phyloP scores from a whole-genome alignment of 2,797 vertebrate genomes.

The Gymnothorax reevesii region DNA sequence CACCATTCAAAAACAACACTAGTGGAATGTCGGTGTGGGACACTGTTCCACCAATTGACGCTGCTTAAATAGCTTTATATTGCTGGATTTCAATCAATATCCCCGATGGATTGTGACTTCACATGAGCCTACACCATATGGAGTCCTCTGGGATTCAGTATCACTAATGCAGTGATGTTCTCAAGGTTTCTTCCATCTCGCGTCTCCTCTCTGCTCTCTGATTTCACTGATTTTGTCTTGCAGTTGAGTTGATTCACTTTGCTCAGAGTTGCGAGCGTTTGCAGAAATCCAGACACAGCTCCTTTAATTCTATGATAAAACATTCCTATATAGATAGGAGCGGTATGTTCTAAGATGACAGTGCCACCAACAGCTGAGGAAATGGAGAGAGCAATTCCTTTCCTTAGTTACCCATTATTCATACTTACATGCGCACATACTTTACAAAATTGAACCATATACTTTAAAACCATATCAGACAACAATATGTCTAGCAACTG shows the following conservation, averaged over 20 bases:
- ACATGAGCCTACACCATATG: conserved; percentile 3
- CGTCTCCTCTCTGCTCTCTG: not conserved
- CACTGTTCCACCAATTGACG: no score
- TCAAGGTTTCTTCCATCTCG: not conserved
- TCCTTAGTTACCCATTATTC: no score
- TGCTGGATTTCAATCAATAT: conserved; percentile 18
- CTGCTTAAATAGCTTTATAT: not conserved
- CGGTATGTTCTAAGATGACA: no score
- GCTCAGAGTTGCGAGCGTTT: no score
- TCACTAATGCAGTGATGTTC: not conserved
- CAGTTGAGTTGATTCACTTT: no score
- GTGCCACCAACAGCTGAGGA: no score
- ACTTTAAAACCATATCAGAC: conserved; percentile 1
- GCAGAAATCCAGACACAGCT: no score
- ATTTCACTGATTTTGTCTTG: not conserved
- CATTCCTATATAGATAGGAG: no score
- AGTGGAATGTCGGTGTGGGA: not conserved
- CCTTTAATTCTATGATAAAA: no score
- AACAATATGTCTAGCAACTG: not conserved
- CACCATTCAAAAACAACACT: not conserved
- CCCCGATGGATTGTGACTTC: conserved; percentile 1
- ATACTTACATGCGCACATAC: not conserved
- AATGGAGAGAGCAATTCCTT: no score
- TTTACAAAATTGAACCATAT: not conserved
- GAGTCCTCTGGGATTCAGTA: not conserved